phyloP scores from a whole-genome alignment of 2,888 invertebrate species.

The Gibbula magus region DNA sequence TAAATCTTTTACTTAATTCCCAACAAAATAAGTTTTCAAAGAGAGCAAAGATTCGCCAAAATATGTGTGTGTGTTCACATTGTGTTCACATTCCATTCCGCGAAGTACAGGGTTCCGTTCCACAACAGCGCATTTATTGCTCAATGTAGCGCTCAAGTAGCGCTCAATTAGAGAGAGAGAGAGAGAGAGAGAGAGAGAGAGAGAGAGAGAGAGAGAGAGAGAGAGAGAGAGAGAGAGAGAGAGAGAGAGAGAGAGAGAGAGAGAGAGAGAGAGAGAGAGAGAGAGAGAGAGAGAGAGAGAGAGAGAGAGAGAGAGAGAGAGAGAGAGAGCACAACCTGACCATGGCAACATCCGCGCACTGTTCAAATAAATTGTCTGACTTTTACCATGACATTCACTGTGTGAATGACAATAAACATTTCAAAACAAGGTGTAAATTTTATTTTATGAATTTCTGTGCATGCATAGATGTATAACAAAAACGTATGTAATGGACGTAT shows the following conservation, averaged over 20 bases:
- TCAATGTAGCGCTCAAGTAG: too few relatives aligned
- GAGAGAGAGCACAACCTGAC: neutral
- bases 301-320: neutral
- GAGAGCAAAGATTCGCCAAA: too few relatives aligned
- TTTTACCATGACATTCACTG: too few relatives aligned
- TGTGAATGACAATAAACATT: too few relatives aligned
- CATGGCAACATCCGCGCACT: too few relatives aligned
- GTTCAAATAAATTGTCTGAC: too few relatives aligned
- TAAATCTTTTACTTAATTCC: too few relatives aligned
- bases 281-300: conserved; percentile 3
- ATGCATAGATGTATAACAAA: too few relatives aligned
- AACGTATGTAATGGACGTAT: too few relatives aligned
- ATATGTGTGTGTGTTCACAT: neutral
- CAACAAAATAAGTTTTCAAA: neutral
- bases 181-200: conserved; percentile 17
- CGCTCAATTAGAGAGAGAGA: conserved; percentile 15
- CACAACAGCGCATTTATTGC: too few relatives aligned
- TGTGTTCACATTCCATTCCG: neutral
- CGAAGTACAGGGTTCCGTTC: neutral
- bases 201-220: neutral
- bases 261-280: conserved; percentile 16
- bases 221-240: neutral
- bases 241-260: neutral
- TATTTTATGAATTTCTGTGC: too few relatives aligned
- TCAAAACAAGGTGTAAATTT: too few relatives aligned